These are phyloP conservation scores for Lepidocyrtinus sp. DNA, from an alignment of 2,888 invertebrate genomes.

Conservation along the genomic window DNA sequence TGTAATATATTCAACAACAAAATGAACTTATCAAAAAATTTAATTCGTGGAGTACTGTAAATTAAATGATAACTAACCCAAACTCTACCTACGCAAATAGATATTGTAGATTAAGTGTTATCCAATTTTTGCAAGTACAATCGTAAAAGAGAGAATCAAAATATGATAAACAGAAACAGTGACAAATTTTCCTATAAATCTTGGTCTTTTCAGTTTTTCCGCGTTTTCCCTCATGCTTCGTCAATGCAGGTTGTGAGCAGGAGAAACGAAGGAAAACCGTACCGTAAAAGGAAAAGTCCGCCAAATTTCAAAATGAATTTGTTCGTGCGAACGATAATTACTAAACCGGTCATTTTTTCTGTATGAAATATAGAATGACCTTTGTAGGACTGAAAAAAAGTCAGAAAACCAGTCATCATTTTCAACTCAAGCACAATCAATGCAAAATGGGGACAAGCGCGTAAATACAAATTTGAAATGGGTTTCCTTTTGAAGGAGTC, in stretches of 20 bases:
- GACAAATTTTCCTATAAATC: too few species aligned
- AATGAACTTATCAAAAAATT: too few species aligned
- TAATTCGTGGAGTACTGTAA: too few species aligned
- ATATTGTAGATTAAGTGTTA: background rate
- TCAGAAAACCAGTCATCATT: background rate
- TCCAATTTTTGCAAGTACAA: constrained; percentile 8
- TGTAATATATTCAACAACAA: too few species aligned
- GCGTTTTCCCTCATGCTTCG: background rate
- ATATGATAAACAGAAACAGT: too few species aligned
- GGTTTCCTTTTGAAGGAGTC: too few species aligned
- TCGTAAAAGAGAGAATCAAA: background rate
- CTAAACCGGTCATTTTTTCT: background rate
- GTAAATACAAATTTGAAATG: too few species aligned
- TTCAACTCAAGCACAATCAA: constrained; percentile 6
- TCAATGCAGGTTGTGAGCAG: background rate
- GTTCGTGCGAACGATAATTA: background rate
- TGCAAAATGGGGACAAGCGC: background rate
- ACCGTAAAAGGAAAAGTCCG: background rate
- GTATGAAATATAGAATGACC: background rate
- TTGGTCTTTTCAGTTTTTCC: background rate
- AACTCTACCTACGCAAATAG: too few species aligned
- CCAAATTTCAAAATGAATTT: background rate
- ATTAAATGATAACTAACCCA: too few species aligned
- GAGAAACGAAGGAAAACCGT: background rate
- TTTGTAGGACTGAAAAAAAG: background rate